A percentile compares a stretch with the other conserved stretches of the same genome.
phyloP scores from a whole-genome alignment of 2,113 vertebrate genomes.

The Pollachius pollachius region DNA sequence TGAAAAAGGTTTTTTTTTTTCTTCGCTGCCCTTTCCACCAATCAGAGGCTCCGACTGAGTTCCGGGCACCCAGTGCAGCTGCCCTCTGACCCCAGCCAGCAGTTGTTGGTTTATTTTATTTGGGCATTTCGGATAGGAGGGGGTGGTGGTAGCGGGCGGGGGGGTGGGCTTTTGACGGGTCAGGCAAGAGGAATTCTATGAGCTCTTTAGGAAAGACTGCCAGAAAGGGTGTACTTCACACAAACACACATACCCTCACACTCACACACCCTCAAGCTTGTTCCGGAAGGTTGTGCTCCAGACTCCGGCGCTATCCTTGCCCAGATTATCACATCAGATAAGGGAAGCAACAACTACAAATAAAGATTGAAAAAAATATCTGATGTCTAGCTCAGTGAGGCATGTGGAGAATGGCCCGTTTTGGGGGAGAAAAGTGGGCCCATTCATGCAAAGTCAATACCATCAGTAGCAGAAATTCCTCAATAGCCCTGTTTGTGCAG shows the following conservation, averaged over 20 bases:
- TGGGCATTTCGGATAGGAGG: slow-evolving; percentile 56
- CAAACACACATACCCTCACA: background rate
- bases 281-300: slow-evolving; percentile 35
- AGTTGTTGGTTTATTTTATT: slow-evolving; percentile 72
- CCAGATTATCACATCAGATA: slow-evolving; percentile 72
- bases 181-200: slow-evolving; percentile 69
- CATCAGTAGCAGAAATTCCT: slow-evolving; percentile 90
- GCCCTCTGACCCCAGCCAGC: slow-evolving; percentile 69
- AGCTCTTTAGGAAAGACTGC: slow-evolving; percentile 66
- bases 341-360: slow-evolving; percentile 54
- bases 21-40: slow-evolving; percentile 66
- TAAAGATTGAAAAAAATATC: too few species aligned
- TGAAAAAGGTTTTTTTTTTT: slow-evolving; percentile 72
- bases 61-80: slow-evolving; percentile 65
- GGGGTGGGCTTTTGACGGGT: slow-evolving; percentile 65
- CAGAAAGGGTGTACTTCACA: slow-evolving; percentile 53
- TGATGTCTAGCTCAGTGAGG: slow-evolving; percentile 79
- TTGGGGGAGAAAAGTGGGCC: slow-evolving; percentile 60
- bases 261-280: slow-evolving; percentile 29
- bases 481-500: slow-evolving; percentile 92
- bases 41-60: slow-evolving; percentile 64
- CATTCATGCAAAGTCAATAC: slow-evolving; percentile 89
- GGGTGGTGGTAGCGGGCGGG: slow-evolving; percentile 11
- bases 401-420: slow-evolving; percentile 89
- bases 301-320: slow-evolving; percentile 40